Base-by-base conservation (phyloP, 1,140 invertebrate genomes). In the Lepidurus arcticus region DNA sequence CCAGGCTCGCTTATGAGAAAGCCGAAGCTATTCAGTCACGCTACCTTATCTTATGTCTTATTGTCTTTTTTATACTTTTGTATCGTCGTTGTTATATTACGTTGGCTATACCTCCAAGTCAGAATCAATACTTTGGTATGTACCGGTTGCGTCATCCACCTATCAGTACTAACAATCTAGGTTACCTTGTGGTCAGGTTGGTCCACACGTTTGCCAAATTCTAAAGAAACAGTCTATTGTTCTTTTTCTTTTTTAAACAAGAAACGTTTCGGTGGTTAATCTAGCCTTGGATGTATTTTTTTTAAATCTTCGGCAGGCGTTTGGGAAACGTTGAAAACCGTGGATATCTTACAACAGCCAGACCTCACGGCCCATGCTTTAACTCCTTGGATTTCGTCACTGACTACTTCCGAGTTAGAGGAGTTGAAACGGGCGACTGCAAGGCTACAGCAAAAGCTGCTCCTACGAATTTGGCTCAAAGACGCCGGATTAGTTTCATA, bases 381-480 rank as follows among this genome's bases (percentile, higher is more conserved):
- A 16, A 21, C 53, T 65, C 53, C 53, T 65, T 65, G 53, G 53
- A 13, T 65, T 21, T 65, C 13, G 16, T 65, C 53, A 21, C 53
- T 65, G 1, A 16, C 53, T n/a, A 21, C 53, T 13, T 65, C 53
- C 53, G 53, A 65, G 53, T 65, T 65, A 65, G 53, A 65, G 53
- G 53, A 65, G 53, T 16, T 65, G 53, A 65, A 65, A 16, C 53
- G 53, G 53, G 53, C 53, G 7, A 65, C 53, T 21, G 53, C 53
- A 21, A 65, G 75, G 47, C 85, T 94, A 81, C 92, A 93, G 84
- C 92, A 94, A 84, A 88, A 92, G 78, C 87, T 94, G 44, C 91
- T 94, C 75, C 86, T 94, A 80, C 88, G 92, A 43, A 91, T 93
- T 87, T 94, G 92, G 92, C 86, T 94, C 75, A 87, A 87, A 44